Base-by-base conservation (phyloP, 2,113 vertebrate genomes). In the Porphyrio hochstetteri region DNA sequence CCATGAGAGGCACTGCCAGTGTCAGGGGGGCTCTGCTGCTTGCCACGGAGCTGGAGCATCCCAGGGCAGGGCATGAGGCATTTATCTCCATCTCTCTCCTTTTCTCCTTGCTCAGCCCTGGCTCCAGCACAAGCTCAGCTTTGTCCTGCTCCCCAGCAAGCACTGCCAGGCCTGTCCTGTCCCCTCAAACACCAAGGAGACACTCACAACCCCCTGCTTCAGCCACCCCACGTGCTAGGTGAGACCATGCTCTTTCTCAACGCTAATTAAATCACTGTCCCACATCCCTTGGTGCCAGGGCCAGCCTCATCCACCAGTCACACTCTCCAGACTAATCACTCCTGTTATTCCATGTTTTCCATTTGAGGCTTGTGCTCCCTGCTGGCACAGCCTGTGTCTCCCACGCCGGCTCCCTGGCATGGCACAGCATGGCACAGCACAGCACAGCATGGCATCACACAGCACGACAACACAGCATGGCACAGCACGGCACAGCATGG, bases 11-110 rank as follows among this genome's bases (percentile, higher is more conserved):
- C 72, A 35, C 59, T 17, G 70, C n/a, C 36, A 5, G 40, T 5
- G 17, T 53, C 7, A 18, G n/a, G 53, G 7, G 5, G 29, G 9
- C 33, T 78, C 69, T 57, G 48, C 59, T 64, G 23, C 68, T 48
- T 50, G 3, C 19, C 0, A 0, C 1, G 1, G 59, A 46, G 77
- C 81, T 1, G 0, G 42, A 60, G 56, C 55, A 48, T 42, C 40
- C 50, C 5, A 0, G 78, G 40, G 15, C 60, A 74, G 60, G 11
- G 69, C 55, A 65, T 0, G 3, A 72, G 50, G 33, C 15, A 1
- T 81, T 83, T 48, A 35, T 65, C 55, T 44, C 72, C 8, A 3
- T 72, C 44, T 75, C 44, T 83, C 21, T 19, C 38, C 36, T 69
- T 56, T 48, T 52, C 36, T 78, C n/a, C 46, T 38, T 11, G 24